Percentiles rank a stretch among this genome's conserved stretches.
Conservation (phyloP, 2,888 invertebrate genomes). For the Caenorhabditis auriculariae region DNA sequence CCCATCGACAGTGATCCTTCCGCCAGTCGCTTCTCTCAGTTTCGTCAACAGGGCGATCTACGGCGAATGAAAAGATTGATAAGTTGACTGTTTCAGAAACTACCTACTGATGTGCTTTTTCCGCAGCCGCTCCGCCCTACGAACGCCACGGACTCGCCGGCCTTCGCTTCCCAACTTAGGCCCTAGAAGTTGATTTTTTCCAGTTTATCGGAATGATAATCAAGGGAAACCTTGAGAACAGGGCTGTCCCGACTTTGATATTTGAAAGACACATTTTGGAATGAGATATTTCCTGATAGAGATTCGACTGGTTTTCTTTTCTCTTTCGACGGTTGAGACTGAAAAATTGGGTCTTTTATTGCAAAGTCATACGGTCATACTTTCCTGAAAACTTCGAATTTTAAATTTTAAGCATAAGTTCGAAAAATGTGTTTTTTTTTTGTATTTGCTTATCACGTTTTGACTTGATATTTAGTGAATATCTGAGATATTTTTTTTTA, state of each 20-base stretch:
- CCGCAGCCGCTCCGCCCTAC: slow-evolving; percentile 51
- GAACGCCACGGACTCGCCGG: slow-evolving; percentile 43
- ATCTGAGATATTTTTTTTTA: too few species aligned
- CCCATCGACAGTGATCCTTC: slow-evolving; percentile 37
- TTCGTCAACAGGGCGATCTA: slow-evolving; percentile 36
- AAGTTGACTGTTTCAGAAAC: not conserved
- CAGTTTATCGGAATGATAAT: not conserved
- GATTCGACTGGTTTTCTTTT: slow-evolving; percentile 12
- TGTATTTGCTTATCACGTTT: too few species aligned
- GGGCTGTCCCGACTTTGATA: slow-evolving; percentile 39
- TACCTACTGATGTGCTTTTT: slow-evolving; percentile 45
- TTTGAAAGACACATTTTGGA: slow-evolving; percentile 49
- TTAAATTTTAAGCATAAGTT: too few species aligned
- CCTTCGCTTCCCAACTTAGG: slow-evolving; percentile 24
- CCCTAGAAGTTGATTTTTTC: slow-evolving; percentile 8
- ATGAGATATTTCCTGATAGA: slow-evolving; percentile 40
- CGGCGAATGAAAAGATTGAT: not conserved
- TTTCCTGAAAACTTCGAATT: too few species aligned
- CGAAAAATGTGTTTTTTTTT: too few species aligned
- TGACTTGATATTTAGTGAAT: too few species aligned
- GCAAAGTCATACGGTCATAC: not conserved
- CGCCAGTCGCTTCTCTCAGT: slow-evolving; percentile 32
- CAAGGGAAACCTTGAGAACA: slow-evolving; percentile 11
- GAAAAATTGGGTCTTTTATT: not conserved
- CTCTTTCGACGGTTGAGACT: slow-evolving; percentile 9